Base-by-base conservation (phyloP, 2,113 vertebrate species). In the Meriones unguiculatus region DNA sequence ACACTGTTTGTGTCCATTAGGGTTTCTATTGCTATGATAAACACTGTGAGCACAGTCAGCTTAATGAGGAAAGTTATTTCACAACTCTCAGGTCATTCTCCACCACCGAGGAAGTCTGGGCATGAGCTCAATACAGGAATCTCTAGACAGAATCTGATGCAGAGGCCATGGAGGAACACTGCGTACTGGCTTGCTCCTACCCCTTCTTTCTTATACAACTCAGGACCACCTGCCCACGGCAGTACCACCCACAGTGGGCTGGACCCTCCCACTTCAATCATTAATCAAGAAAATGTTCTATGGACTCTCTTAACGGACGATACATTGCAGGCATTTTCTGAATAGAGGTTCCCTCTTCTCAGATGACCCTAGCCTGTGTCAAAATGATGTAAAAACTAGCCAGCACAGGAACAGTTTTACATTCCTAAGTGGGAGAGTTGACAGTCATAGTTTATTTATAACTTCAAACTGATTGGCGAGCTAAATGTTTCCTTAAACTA, bases 401-500 rank as follows among this genome's bases (percentile, higher is more conserved):
- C 81, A 84, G 57, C 3, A 90, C 50, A 87, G 32, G 41, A 24
- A 78, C 52, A 93, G 94, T 70, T 65, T 87, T 59, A 82, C 84
- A 92, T 80, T 93, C 41, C 72, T 35, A 54, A 69, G 10, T 18
- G 72, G 30, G 65, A 72, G 92, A 91, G 10, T 0, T 92, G 54
- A 85, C 0, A 73, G 15, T 87, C 41, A 93, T 11, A 82, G 13
- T 89, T 93, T 17, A 30, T 64, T 75, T 90, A 70, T 91, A 94
- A 96, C 41, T 94, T 15, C 24, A 85, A 97, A 77, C 3, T 57
- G 28, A 93, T 69, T 86, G 65, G 80, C 72, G 14, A 78, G 2
- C 5, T 86, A 77, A 81, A 30, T 65, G 30, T 77, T 89, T 64
- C 73, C 67, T 96, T 64, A 46, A 70, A 41, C 82, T 94, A 94